Evolutionary conservation across 1,140 invertebrate species (phyloP).

Genomic region (Asobara japonica): DNA sequence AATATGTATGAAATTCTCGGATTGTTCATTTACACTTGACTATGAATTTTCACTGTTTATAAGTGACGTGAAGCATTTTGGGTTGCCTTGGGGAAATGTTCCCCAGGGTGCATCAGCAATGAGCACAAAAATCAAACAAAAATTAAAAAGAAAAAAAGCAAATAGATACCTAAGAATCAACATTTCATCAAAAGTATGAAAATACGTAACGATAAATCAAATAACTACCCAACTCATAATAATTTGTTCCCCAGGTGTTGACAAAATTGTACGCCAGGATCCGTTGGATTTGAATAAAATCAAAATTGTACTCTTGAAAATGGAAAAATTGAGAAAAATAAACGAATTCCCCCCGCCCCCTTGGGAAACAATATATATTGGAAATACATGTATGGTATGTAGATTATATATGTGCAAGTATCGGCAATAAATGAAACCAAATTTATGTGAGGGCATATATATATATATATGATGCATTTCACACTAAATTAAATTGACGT

Average conservation of each 20-base stretch:
- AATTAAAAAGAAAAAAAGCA: slow-evolving; percentile 13
- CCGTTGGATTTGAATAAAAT: neutral
- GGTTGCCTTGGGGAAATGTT: slow-evolving; percentile 11
- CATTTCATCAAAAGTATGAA: slow-evolving; percentile 24
- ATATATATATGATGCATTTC: too few relatives aligned
- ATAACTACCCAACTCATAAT: neutral
- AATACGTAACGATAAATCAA: slow-evolving; percentile 14
- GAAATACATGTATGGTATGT: too few relatives aligned
- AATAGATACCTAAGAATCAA: slow-evolving; percentile 16
- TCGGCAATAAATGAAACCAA: too few relatives aligned
- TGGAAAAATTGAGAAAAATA: too few relatives aligned
- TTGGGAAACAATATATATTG: too few relatives aligned
- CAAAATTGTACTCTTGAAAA: neutral
- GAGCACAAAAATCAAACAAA: slow-evolving; percentile 41
- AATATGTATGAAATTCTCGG: neutral
- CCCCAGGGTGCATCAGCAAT: slow-evolving; percentile 35
- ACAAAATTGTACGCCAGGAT: neutral
- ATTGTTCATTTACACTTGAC: neutral
- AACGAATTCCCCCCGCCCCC: too few relatives aligned
- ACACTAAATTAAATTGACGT: too few relatives aligned
- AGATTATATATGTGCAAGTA: too few relatives aligned
- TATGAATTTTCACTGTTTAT: slow-evolving; percentile 21
- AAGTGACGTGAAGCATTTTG: slow-evolving; percentile 2
- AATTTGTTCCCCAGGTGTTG: neutral
- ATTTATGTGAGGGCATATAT: too few relatives aligned